Conservation (phyloP, 2,888 invertebrate species). For the Cephus runcator region DNA sequence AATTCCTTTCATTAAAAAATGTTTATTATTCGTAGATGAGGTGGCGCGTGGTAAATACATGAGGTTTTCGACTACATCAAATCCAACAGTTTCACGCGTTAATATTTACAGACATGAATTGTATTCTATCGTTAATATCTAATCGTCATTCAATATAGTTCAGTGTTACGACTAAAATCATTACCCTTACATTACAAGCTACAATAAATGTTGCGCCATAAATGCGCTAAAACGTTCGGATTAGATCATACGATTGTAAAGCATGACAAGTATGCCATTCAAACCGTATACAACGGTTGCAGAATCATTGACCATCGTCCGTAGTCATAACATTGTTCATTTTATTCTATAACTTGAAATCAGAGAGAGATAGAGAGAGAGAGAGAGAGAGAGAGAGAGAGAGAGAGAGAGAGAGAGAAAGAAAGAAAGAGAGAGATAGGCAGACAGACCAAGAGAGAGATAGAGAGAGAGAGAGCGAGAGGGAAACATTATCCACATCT, state of each 20-base stretch:
- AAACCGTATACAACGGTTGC: no score
- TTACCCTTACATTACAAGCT: constrained; percentile 34
- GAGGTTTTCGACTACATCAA: constrained; percentile 51
- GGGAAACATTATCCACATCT: no score
- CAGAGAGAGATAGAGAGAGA: no score
- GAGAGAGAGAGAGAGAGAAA: no score
- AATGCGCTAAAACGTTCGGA: not conserved
- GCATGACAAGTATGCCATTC: no score
- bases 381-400: no score
- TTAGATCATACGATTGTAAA: not conserved
- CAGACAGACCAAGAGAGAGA: no score
- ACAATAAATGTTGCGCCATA: constrained; percentile 11
- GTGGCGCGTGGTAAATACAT: constrained; percentile 55
- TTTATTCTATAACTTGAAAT: no score
- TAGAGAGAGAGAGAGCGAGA: no score
- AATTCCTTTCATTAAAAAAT: constrained; percentile 32
- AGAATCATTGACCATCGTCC: no score
- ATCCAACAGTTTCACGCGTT: constrained; percentile 47
- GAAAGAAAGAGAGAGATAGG: no score
- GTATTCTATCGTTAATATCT: constrained; percentile 45
- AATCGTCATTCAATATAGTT: constrained; percentile 38
- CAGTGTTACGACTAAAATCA: constrained; percentile 36
- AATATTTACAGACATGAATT: constrained; percentile 49
- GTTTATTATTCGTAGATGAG: constrained; percentile 53
- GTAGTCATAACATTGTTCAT: no score